A percentile compares a stretch with the other conserved stretches of the same genome.
Evolutionary conservation across 2,888 invertebrate species (phyloP).

Genomic region (Hirtodrosophila confusa): DNA sequence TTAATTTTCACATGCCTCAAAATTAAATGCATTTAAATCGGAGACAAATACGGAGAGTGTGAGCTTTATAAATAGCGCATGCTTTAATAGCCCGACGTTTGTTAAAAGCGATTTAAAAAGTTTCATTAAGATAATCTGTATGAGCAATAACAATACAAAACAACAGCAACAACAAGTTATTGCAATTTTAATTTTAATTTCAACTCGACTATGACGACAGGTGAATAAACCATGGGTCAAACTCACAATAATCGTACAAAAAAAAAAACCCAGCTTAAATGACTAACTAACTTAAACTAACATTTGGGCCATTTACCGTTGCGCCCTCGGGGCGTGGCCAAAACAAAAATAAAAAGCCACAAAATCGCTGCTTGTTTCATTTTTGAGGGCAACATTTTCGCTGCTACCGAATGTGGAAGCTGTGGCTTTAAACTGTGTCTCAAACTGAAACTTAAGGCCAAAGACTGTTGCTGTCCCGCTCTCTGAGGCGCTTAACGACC

Average conservation of each 20-base stretch:
- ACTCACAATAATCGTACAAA: constrained; percentile 5
- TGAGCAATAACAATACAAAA: constrained; percentile 32
- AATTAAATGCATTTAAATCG: constrained; percentile 77
- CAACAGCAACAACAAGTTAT: constrained; percentile 56
- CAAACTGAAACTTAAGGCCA: not conserved
- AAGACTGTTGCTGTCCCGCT: constrained; percentile 31
- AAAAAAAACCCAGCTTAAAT: constrained; percentile 9
- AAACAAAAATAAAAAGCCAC: not conserved
- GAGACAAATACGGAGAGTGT: constrained; percentile 67
- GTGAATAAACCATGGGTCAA: constrained; percentile 75
- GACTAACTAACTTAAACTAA: constrained; percentile 2
- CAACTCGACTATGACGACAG: constrained; percentile 68
- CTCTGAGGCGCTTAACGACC: constrained; percentile 37
- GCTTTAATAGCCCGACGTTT: constrained; percentile 64
- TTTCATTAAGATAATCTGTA: constrained; percentile 74
- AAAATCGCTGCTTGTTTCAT: constrained; percentile 56
- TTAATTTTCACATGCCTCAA: constrained; percentile 76
- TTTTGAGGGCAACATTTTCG: constrained; percentile 68
- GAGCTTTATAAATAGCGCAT: constrained; percentile 69
- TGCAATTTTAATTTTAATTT: constrained; percentile 72
- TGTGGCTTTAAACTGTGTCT: constrained; percentile 6
- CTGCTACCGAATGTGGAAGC: constrained; percentile 37
- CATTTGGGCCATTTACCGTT: constrained; percentile 74
- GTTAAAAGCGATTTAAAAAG: constrained; percentile 76
- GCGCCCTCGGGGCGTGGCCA: constrained; percentile 76